Conservation (phyloP, 2,113 vertebrate genomes). For the Forbesichthys agassizii region DNA sequence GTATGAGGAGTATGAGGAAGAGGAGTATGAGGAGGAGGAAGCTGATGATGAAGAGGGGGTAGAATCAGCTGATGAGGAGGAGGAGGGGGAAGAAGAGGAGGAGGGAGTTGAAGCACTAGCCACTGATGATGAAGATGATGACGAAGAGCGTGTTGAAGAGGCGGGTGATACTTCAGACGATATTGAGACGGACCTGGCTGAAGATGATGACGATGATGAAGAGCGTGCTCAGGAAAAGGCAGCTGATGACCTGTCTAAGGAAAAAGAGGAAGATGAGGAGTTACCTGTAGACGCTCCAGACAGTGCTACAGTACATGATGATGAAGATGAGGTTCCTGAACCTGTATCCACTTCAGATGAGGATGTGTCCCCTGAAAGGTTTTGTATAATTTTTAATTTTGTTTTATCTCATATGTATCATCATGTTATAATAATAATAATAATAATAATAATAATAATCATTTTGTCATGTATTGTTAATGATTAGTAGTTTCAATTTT, state of each 20-base stretch:
- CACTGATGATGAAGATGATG: constrained; percentile 5
- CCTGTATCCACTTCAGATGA: constrained; percentile 31
- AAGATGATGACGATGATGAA: constrained; percentile 5
- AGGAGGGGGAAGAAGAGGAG: constrained; percentile 4
- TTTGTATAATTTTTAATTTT: no score
- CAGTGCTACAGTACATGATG: background rate
- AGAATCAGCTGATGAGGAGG: background rate
- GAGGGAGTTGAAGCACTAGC: background rate
- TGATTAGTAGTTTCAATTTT: background rate
- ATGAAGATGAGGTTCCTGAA: constrained; percentile 40
- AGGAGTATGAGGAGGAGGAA: background rate
- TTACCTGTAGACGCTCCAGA: background rate
- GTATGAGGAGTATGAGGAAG: background rate
- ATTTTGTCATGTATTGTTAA: background rate
- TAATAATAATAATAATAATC: no score
- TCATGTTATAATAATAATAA: no score
- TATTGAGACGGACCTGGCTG: background rate
- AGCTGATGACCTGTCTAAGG: background rate
- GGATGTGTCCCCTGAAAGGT: background rate
- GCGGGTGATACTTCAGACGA: background rate
- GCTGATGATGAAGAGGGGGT: background rate
- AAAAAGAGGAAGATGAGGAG: background rate
- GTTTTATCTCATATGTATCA: no score
- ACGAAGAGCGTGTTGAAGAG: constrained; percentile 16
- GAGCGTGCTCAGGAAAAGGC: background rate